Evolutionary conservation across 53 echinoderm and acorn worm genomes (phyloP).

Genomic region (Echinarachnius parma): DNA sequence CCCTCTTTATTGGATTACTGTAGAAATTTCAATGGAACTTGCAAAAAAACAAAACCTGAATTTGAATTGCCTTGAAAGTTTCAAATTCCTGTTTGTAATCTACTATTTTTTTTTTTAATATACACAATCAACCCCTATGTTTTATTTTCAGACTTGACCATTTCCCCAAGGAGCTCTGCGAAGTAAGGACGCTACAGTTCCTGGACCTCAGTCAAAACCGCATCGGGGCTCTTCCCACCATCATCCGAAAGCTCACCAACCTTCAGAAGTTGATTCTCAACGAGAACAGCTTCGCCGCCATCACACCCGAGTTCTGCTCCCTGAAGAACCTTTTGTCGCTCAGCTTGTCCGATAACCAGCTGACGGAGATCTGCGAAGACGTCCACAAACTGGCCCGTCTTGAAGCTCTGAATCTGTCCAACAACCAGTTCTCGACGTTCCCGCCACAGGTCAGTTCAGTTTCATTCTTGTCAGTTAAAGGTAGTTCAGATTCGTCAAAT

Average conservation of each 20-base stretch:
- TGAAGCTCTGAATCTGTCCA: constrained; percentile 63
- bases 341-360: constrained; percentile 64
- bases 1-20: too few species aligned
- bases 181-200: constrained; percentile 61
- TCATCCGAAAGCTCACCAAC: constrained; percentile 59
- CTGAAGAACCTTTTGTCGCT: constrained; percentile 61
- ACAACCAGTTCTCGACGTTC: constrained; percentile 70
- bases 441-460: too few species aligned
- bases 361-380: constrained; percentile 71
- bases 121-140: too few species aligned
- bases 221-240: constrained; percentile 50
- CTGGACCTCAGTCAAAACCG: constrained; percentile 67
- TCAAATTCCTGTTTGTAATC: too few species aligned
- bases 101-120: too few species aligned
- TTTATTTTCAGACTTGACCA: constrained; percentile 25
- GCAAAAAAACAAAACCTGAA: too few species aligned
- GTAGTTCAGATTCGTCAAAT: too few species aligned
- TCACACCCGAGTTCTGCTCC: constrained; percentile 66
- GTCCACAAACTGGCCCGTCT: constrained; percentile 61
- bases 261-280: constrained; percentile 60
- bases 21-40: too few species aligned
- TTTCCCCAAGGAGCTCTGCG: constrained; percentile 76
- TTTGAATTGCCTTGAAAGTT: too few species aligned
- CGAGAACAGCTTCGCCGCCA: constrained; percentile 64
- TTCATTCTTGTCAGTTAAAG: too few species aligned